Percentiles rank a stretch among this genome's conserved stretches.
Conservation (phyloP, 2,888 invertebrate genomes). For the Dermolepida albohirtum region DNA sequence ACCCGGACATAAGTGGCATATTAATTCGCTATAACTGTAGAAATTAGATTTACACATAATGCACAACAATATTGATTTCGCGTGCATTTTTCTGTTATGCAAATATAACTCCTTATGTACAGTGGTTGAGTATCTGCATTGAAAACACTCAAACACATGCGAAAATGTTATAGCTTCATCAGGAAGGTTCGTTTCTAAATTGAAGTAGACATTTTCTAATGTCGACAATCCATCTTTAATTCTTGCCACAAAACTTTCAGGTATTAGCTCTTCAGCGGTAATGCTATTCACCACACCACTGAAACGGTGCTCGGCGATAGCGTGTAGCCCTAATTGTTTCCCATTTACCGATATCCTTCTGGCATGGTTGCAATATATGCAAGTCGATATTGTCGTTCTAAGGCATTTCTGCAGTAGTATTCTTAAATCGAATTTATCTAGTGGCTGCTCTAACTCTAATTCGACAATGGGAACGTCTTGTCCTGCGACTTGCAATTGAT, state of each 20-base stretch:
- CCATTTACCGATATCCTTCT: slow-evolving; percentile 87
- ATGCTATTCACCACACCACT: slow-evolving; percentile 80
- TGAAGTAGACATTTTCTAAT: slow-evolving; percentile 76
- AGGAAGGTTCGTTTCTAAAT: slow-evolving; percentile 75
- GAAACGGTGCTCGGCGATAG: slow-evolving; percentile 84
- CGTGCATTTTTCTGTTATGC: slow-evolving; percentile 85
- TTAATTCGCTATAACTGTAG: slow-evolving; percentile 87
- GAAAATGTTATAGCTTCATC: slow-evolving; percentile 72
- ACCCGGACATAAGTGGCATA: slow-evolving; percentile 90
- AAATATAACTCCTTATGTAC: slow-evolving; percentile 87
- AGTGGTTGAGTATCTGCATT: slow-evolving; percentile 82
- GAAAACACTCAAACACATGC: slow-evolving; percentile 86
- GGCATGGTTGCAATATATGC: slow-evolving; percentile 89
- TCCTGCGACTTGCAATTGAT: slow-evolving; percentile 66
- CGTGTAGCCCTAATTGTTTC: slow-evolving; percentile 81
- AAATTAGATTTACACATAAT: slow-evolving; percentile 90
- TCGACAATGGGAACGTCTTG: slow-evolving; percentile 77
- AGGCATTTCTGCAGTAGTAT: slow-evolving; percentile 81
- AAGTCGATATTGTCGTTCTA: slow-evolving; percentile 74
- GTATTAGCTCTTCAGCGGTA: slow-evolving; percentile 78
- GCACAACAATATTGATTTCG: slow-evolving; percentile 83
- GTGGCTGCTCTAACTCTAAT: slow-evolving; percentile 77
- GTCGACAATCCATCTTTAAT: slow-evolving; percentile 73
- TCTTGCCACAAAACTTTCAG: slow-evolving; percentile 77
- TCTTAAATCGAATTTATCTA: slow-evolving; percentile 80